Evolutionary conservation across 2,888 invertebrate genomes (phyloP), one percentile per base, ranked within the genome.

Genomic region (Calameuta pallipes): DNA sequence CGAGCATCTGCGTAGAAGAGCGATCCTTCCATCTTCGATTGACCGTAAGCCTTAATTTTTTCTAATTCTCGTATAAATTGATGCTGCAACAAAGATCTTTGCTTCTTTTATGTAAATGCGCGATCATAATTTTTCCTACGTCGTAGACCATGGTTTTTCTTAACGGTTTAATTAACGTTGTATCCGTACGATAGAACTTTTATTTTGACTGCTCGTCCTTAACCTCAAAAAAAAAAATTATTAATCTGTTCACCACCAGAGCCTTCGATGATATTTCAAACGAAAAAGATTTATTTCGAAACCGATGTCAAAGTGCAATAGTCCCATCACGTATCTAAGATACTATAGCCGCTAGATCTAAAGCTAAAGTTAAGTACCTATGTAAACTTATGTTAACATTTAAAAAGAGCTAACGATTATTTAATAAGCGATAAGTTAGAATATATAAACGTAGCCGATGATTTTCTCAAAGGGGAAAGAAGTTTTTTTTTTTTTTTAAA

Each of bases 291-390:
- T 2, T 9, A 71, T 71, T 71, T 71, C 71, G 23, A 35, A 74
- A 74, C 23, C 73, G 76, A 78, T 69, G 75, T 76, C 74, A 74
- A 78, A 81, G 82, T 82, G 82, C 82, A 82, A 82, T 82, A 82
- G 78, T 79, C 69, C 23, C 74, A 77, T 75, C 71, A 13, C 69
- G n/a, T 11, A 33, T 69, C 77, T 78, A 37, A 31, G 78, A 74
- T 77, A 80, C 78, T 80, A 78, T 77, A 82, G 41, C 74, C 78
- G 74, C 56, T 78, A 80, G 78, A 79, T 76, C 75, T 70, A 74
- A 37, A 79, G 78, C 70, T 69, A 80, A 79, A 41, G 76, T 81
- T 81, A 80, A 79, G 76, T 80, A 79, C 71, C 36, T 36, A n/a
- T 36, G 76, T 80, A 80, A 80, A 78, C 77, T 82, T 80, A 80